Percentiles rank a stretch among this genome's conserved stretches.
These are phyloP conservation scores for Drosophila auraria DNA, from an alignment of 1,140 invertebrate genomes.

Conservation along the genomic window DNA sequence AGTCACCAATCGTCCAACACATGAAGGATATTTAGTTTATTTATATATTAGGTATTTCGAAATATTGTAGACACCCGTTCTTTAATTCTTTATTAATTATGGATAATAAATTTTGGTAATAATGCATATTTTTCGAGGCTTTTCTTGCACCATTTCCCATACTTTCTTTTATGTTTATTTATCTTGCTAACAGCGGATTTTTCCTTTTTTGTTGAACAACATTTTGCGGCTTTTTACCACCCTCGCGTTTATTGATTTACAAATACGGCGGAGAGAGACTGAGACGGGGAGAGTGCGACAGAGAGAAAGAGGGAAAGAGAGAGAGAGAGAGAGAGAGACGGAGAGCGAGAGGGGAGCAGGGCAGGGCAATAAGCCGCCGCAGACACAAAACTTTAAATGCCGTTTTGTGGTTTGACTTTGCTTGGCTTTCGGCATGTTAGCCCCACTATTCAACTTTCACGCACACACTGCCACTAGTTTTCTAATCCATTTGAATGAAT, in stretches of 20 bases:
- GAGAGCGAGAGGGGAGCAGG: conserved; percentile 25
- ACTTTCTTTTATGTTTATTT: conserved; percentile 15
- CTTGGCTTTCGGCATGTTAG: conserved; percentile 30
- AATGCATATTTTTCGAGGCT: not conserved
- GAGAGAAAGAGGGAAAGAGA: not conserved
- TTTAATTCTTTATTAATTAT: not conserved
- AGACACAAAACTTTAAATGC: conserved; percentile 79
- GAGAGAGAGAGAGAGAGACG: conserved; percentile 7
- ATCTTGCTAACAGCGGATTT: conserved; percentile 13
- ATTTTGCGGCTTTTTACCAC: conserved; percentile 80
- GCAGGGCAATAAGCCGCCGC: conserved; percentile 69
- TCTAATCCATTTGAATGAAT: conserved; percentile 1
- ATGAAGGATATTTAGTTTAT: not conserved
- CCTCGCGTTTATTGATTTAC: conserved; percentile 84
- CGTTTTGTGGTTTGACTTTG: conserved; percentile 73
- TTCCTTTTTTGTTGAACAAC: conserved; percentile 50
- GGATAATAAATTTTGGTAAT: not conserved
- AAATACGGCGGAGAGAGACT: conserved; percentile 59
- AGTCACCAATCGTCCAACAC: not conserved
- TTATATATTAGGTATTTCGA: not conserved
- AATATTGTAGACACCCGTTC: too few relatives aligned
- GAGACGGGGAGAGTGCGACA: conserved; percentile 17
- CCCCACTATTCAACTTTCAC: conserved; percentile 10
- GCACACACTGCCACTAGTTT: conserved; percentile 28
- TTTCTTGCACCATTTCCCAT: not conserved